Conservation (phyloP, 2,888 invertebrate genomes). For the Lepidochitona cinerea region DNA sequence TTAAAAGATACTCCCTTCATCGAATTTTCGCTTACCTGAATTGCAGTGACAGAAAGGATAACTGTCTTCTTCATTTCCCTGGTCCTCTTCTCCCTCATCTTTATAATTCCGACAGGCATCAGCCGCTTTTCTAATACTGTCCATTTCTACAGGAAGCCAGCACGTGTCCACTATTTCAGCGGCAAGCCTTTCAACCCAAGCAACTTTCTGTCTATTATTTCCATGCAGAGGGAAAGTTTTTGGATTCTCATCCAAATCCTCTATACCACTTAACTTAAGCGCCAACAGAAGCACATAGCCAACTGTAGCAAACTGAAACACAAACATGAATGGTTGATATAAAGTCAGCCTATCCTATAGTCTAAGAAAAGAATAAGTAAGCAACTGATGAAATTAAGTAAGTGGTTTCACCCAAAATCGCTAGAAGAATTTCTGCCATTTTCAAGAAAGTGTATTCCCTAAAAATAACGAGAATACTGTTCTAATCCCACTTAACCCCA, state of each 20-base stretch:
- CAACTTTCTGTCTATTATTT: neutral
- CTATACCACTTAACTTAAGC: neutral
- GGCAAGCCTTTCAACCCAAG: neutral
- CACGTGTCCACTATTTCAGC: neutral
- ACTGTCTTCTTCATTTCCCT: neutral
- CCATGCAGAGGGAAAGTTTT: neutral
- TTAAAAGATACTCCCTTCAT: too few relatives aligned
- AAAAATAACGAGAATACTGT: too few relatives aligned
- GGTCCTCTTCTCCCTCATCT: neutral
- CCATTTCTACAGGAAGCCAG: neutral
- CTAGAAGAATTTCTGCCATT: too few relatives aligned
- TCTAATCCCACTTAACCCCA: too few relatives aligned
- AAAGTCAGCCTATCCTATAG: too few relatives aligned
- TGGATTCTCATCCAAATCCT: neutral
- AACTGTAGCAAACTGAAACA: neutral
- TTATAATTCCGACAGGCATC: neutral
- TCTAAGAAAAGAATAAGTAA: too few relatives aligned
- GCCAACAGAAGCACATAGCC: neutral
- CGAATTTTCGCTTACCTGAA: neutral
- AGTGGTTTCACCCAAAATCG: neutral
- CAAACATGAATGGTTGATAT: too few relatives aligned
- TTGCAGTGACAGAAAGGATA: neutral
- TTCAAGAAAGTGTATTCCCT: too few relatives aligned
- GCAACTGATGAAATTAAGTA: neutral
- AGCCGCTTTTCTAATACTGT: neutral